Base-by-base conservation (phyloP, 2,888 invertebrate species). In the Helleia helle region DNA sequence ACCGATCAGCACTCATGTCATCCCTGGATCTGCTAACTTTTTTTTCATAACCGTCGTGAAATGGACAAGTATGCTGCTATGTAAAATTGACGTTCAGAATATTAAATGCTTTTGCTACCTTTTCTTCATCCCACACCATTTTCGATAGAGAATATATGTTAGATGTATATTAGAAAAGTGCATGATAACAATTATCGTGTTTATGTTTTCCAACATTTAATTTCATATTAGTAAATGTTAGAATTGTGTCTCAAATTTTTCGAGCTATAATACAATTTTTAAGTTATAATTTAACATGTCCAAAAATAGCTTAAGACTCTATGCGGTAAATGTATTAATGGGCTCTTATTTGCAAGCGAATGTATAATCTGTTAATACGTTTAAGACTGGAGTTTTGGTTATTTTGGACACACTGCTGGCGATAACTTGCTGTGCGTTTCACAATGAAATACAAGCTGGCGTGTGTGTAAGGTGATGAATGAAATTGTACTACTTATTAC, bases 11-110 rank as follows among this genome's bases (percentile, higher is more conserved):
- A 39, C 49, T 48, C 48, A 47, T 49, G 8, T 43, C 41, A 44
- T 36, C 43, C 43, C 43, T 39, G 31, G 27, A 15, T 39, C 25
- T 22, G 18, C 5, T 18, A 5, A 18, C 18, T 18, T n/a, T n/a
- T n/a, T n/a, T n/a, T n/a, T 22, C 5, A 22, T 22, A 22, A 22
- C 22, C 2, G 2, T 22, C 22, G 7, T 1, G 3, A 7, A 22
- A 42, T 40, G 24, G 62, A 18, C 18, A 18, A 22, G 68, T 66
- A 38, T 46, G 49, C 48, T 47, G 47, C 49, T 51, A 50, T 49
- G 77, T 80, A 72, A 79, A 77, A 74, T 76, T 72, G 67, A 53
- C 62, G 65, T 70, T 72, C 67, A 68, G 63, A 63, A 56, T 55
- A 58, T 47, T 63, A 65, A 64, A 62, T 54, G 67, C 71, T 71